Conservation (phyloP, 2,797 vertebrate genomes). For the Tympanoctomys barrerae region DNA sequence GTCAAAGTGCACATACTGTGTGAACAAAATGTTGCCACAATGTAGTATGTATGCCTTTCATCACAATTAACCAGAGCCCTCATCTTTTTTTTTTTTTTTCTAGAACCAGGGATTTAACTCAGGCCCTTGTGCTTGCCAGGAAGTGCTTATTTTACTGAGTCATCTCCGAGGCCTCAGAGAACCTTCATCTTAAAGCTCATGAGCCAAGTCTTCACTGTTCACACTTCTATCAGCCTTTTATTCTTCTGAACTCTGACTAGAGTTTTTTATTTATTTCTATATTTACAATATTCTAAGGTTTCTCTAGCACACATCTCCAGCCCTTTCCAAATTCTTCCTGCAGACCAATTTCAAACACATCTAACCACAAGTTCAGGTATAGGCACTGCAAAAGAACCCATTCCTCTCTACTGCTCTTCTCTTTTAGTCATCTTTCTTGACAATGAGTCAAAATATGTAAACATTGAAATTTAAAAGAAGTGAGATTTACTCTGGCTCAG, state of each 20-base stretch:
- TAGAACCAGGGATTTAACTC: too few species aligned
- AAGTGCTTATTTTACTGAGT: too few species aligned
- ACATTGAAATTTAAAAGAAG: not conserved
- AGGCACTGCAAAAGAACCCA: not conserved
- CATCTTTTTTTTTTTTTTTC: too few species aligned
- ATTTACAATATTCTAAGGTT: not conserved
- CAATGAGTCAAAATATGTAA: not conserved
- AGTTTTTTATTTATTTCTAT: too few species aligned
- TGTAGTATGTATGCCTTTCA: not conserved
- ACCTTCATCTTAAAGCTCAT: not conserved
- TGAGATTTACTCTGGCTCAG: not conserved
- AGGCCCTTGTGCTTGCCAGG: too few species aligned
- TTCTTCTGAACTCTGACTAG: not conserved
- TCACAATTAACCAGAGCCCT: not conserved
- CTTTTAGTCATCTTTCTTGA: not conserved
- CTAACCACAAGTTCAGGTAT: not conserved
- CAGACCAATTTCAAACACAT: not conserved
- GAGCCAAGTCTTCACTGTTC: not conserved
- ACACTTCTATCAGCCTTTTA: not conserved
- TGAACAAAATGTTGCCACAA: not conserved
- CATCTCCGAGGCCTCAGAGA: not conserved
- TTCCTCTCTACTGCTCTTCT: not conserved
- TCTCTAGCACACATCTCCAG: not conserved
- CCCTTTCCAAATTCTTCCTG: not conserved
- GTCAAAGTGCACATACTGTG: too few species aligned